A percentile compares a stretch with the other conserved stretches of the same genome.
phyloP scores from a whole-genome alignment of 2,797 vertebrate genomes.

The Distichodus sexfasciatus region DNA sequence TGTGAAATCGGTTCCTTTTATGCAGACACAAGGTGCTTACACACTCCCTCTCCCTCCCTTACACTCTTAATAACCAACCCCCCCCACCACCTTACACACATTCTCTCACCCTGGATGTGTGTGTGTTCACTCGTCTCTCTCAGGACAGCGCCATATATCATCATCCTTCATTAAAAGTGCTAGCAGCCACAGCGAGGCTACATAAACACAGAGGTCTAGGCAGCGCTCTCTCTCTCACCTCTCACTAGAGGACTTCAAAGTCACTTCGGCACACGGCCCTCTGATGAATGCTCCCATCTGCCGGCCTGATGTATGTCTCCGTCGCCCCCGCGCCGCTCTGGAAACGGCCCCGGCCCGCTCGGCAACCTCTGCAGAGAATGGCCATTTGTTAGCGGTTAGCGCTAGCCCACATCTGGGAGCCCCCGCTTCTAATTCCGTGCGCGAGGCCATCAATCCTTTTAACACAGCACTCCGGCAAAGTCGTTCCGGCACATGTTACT shows the following conservation, averaged over 20 bases:
- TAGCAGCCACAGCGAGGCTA: conserved; percentile 67
- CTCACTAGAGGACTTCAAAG: conserved; percentile 73
- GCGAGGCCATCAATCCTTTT: conserved; percentile 72
- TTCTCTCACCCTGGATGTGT: conserved; percentile 33
- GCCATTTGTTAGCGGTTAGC: conserved; percentile 68
- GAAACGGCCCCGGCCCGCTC: conserved; percentile 34
- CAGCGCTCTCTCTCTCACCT: conserved; percentile 74
- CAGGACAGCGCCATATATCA: conserved; percentile 61
- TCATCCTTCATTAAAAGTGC: conserved; percentile 73
- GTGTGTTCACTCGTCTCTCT: conserved; percentile 56
- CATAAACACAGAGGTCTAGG: conserved; percentile 75
- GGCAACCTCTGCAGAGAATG: conserved; percentile 37
- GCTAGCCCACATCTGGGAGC: conserved; percentile 65
- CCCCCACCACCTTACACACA: conserved; percentile 30
- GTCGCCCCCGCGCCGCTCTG: conserved; percentile 51
- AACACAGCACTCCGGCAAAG: conserved; percentile 68
- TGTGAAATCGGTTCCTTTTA: too few relatives aligned
- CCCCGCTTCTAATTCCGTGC: conserved; percentile 62
- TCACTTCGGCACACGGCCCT: conserved; percentile 60
- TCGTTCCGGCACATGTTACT: conserved; percentile 62
- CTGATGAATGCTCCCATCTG: conserved; percentile 72
- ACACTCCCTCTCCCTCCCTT: too few relatives aligned
- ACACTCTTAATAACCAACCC: neutral
- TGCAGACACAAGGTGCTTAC: too few relatives aligned
- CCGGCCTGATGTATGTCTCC: conserved; percentile 66